Percentiles rank a stretch among this genome's conserved stretches.
Conservation (phyloP, 64 coral and sea anemone species). For the Trachythela sp. region DNA sequence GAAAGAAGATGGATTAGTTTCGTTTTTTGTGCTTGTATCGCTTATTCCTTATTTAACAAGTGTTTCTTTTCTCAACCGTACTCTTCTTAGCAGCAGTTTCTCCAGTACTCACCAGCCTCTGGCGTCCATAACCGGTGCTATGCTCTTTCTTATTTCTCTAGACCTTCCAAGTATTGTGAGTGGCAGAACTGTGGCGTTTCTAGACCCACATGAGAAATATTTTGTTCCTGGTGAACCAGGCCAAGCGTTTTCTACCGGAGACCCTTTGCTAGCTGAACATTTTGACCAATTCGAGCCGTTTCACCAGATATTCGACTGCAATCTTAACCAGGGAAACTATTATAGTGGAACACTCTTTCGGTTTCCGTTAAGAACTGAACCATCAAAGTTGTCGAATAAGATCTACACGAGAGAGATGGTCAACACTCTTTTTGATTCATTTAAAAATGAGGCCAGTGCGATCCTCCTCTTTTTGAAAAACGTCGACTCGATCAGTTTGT, state of each 20-base stretch:
- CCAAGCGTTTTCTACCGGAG: constrained; percentile 26
- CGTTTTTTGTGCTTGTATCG: no score
- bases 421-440: constrained; percentile 61
- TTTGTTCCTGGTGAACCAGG: constrained; percentile 57
- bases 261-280: constrained; percentile 7
- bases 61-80: no score
- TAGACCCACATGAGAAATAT: constrained; percentile 76
- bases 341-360: constrained; percentile 86
- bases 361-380: constrained; percentile 59
- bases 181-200: constrained; percentile 38
- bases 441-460: constrained; percentile 63
- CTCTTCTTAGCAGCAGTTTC: no score
- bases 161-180: constrained; percentile 86
- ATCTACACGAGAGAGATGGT: constrained; percentile 74
- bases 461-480: constrained; percentile 69
- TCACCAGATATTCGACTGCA: constrained; percentile 63
- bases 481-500: constrained; percentile 69
- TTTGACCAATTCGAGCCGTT: constrained; percentile 76
- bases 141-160: constrained; percentile 1
- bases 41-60: no score
- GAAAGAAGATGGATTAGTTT: no score
- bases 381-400: constrained; percentile 66
- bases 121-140: background rate
- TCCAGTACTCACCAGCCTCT: no score
- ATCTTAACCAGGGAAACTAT: constrained; percentile 25